Evolutionary conservation across 2,797 vertebrate genomes (phyloP).

Genomic region (Siniperca obscura): DNA sequence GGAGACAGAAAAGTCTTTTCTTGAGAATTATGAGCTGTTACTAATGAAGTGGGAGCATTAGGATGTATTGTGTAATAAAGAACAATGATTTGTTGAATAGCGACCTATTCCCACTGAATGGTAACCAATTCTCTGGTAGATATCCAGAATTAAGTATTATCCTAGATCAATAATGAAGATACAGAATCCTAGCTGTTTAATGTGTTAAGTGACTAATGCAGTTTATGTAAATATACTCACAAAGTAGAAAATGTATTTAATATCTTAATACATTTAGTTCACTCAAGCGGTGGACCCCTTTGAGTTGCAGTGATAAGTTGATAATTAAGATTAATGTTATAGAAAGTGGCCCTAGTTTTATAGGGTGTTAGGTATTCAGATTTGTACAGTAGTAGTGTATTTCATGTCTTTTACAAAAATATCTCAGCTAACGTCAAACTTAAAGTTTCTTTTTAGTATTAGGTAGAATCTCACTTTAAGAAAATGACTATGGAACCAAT

Average conservation of each 20-base stretch:
- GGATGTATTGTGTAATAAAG: slow-evolving; percentile 21
- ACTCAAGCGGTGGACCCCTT: slow-evolving; percentile 31
- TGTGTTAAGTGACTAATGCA: slow-evolving; percentile 58
- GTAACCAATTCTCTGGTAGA: slow-evolving; percentile 44
- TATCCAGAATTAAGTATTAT: slow-evolving; percentile 50
- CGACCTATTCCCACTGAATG: slow-evolving; percentile 63
- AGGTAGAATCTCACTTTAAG: slow-evolving; percentile 34
- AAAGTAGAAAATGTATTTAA: slow-evolving; percentile 46
- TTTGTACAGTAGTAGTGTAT: slow-evolving; percentile 47
- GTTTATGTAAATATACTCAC: slow-evolving; percentile 67
- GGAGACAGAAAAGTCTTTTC: slow-evolving; percentile 21
- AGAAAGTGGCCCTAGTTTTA: slow-evolving; percentile 80
- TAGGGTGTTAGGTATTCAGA: slow-evolving; percentile 69
- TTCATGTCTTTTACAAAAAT: slow-evolving; percentile 52
- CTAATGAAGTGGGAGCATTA: slow-evolving; percentile 71
- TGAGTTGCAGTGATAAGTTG: slow-evolving; percentile 39
- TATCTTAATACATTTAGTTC: slow-evolving; percentile 38
- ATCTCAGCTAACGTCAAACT: slow-evolving; percentile 11
- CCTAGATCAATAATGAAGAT: slow-evolving; percentile 37
- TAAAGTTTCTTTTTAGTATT: slow-evolving; percentile 36
- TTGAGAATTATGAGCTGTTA: slow-evolving; percentile 42
- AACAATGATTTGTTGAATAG: slow-evolving; percentile 30
- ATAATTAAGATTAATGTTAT: slow-evolving; percentile 41
- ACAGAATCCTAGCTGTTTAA: slow-evolving; percentile 43
- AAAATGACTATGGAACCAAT: slow-evolving; percentile 42